Evolutionary conservation across 2,888 invertebrate genomes (phyloP).

Genomic region (Lordiphosa fenestrarum): DNA sequence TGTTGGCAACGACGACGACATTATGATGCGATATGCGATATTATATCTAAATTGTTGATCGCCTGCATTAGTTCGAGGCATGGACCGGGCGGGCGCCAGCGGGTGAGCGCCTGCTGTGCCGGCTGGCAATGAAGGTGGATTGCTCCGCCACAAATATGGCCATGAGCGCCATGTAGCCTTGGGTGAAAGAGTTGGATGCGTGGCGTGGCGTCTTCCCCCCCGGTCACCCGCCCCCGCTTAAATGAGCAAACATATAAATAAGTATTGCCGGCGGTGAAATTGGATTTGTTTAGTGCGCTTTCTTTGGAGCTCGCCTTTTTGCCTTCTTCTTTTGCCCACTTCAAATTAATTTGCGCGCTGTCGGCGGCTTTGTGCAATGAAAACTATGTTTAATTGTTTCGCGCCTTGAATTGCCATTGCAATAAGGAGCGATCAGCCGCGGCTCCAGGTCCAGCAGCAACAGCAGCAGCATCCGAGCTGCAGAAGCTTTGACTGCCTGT

Average conservation of each 20-base stretch:
- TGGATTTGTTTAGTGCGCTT: constrained; percentile 73
- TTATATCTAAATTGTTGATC: constrained; percentile 75
- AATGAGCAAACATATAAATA: constrained; percentile 52
- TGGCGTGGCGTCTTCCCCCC: constrained; percentile 17
- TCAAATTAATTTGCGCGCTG: constrained; percentile 66
- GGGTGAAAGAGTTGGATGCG: constrained; percentile 66
- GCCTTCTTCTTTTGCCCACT: constrained; percentile 8
- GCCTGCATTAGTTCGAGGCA: constrained; percentile 58
- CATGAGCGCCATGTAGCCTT: constrained; percentile 40
- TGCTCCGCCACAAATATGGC: constrained; percentile 62
- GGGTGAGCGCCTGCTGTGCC: constrained; percentile 20
- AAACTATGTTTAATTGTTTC: constrained; percentile 75
- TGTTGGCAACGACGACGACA: constrained; percentile 55
- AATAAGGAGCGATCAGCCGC: constrained; percentile 17
- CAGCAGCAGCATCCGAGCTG: constrained; percentile 8
- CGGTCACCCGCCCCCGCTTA: constrained; percentile 2
- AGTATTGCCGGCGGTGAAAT: constrained; percentile 62
- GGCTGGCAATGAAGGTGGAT: constrained; percentile 6
- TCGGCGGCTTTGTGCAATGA: constrained; percentile 73
- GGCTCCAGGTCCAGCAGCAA: constrained; percentile 9
- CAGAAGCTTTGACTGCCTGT: constrained; percentile 29
- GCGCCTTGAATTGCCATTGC: constrained; percentile 63
- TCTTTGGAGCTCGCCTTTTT: constrained; percentile 47
- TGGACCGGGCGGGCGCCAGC: constrained; percentile 7
- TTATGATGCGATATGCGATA: constrained; percentile 76